Conservation (phyloP, 2,797 vertebrate species). For the Momotus momota region DNA sequence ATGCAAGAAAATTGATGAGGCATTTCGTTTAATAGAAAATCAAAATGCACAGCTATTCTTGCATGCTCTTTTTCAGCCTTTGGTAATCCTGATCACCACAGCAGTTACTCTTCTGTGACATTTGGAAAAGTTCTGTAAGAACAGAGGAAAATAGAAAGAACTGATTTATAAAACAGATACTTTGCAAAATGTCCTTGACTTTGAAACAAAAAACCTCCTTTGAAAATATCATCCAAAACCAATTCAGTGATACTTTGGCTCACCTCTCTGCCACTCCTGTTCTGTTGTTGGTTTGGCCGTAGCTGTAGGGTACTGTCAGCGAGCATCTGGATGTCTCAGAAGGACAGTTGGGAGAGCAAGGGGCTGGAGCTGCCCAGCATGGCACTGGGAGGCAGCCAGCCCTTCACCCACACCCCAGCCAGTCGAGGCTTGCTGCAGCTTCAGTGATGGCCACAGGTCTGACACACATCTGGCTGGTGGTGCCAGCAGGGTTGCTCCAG, state of each 20-base stretch:
- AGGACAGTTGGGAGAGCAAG: neutral
- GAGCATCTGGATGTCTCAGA: rapidly evolving
- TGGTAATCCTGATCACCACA: neutral
- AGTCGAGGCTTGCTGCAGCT: neutral
- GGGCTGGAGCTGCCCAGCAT: rapidly evolving
- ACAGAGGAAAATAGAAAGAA: constrained; percentile 16
- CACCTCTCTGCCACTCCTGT: neutral
- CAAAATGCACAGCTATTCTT: neutral
- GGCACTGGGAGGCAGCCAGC: rapidly evolving
- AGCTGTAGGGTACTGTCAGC: neutral
- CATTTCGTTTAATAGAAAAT: neutral
- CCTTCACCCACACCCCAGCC: neutral
- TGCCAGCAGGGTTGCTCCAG: neutral
- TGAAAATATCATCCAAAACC: constrained; percentile 16
- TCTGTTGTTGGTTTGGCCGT: neutral
- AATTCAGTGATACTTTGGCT: neutral
- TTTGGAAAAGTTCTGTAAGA: constrained; percentile 39
- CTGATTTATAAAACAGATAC: constrained; percentile 15
- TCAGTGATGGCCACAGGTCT: neutral
- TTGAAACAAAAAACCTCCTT: neutral
- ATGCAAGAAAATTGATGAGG: neutral
- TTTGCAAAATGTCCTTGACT: constrained; percentile 1
- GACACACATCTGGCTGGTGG: rapidly evolving
- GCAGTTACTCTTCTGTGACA: constrained; percentile 15
- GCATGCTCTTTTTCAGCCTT: neutral